Evolutionary conservation across 2,113 vertebrate genomes (phyloP).

Genomic region (Brienomyrus brachyistius): DNA sequence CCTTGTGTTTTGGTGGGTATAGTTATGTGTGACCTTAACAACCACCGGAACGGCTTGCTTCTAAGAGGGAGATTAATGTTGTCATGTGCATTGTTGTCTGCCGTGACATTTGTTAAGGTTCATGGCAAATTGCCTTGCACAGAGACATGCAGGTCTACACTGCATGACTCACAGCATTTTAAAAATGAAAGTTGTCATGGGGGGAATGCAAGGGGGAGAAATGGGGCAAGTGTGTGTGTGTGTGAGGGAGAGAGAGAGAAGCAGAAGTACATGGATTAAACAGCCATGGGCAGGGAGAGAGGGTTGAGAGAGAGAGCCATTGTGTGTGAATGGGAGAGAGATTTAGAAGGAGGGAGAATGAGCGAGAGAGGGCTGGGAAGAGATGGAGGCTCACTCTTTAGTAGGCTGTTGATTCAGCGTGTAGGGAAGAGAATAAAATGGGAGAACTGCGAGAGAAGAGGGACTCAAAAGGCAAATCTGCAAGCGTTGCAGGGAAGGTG

Average conservation of each 20-base stretch:
- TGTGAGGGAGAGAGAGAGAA: constrained; percentile 36
- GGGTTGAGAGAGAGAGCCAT: constrained; percentile 14
- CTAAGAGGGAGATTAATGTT: neutral
- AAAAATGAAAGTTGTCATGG: constrained; percentile 44
- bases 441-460: constrained; percentile 53
- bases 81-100: neutral
- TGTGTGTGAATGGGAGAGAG: constrained; percentile 26
- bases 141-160: constrained; percentile 19
- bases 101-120: neutral
- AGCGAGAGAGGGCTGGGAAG: neutral
- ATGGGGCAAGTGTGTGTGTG: constrained; percentile 22
- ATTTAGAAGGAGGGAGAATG: constrained; percentile 2
- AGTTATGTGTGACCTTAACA: neutral
- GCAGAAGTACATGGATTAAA: constrained; percentile 48
- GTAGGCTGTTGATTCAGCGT: constrained; percentile 30
- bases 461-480: constrained; percentile 41
- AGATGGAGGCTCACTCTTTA: constrained; percentile 39
- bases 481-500: constrained; percentile 49
- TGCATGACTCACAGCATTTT: constrained; percentile 51
- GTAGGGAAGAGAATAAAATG: constrained; percentile 29
- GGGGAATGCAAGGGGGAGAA: constrained; percentile 4
- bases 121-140: no score
- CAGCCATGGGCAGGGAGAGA: constrained; percentile 37
- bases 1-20: neutral
- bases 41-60: neutral